phyloP scores from a whole-genome alignment of 2,797 vertebrate genomes.

The Coluber constrictor region DNA sequence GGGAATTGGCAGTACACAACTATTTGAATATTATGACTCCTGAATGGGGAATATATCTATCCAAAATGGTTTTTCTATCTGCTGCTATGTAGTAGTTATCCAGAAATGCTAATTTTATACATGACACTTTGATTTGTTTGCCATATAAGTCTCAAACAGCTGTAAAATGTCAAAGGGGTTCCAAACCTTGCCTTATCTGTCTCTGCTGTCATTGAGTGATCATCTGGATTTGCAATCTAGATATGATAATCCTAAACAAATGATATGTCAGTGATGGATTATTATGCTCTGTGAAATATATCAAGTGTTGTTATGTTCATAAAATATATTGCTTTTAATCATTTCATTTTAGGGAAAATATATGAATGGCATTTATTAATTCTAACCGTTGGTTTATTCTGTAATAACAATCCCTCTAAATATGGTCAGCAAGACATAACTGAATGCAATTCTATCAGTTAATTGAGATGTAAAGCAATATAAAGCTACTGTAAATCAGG shows the following conservation, averaged over 20 bases:
- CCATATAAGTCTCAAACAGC: background rate
- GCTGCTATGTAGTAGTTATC: background rate
- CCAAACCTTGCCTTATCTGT: background rate
- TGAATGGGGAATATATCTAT: background rate
- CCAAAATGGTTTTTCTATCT: background rate
- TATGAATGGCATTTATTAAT: background rate
- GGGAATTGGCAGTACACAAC: background rate
- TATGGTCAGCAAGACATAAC: background rate
- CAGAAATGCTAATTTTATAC: background rate
- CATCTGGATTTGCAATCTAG: background rate
- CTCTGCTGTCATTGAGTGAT: background rate
- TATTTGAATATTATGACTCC: background rate
- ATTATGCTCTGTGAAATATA: background rate
- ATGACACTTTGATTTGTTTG: background rate
- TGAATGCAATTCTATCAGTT: background rate
- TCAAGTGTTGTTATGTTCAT: background rate
- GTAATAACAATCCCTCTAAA: background rate
- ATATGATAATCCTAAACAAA: background rate
- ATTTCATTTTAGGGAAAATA: background rate
- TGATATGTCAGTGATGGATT: background rate
- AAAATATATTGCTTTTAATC: background rate
- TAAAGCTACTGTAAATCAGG: conserved; percentile 16
- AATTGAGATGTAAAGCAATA: conserved; percentile 11
- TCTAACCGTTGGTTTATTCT: background rate
- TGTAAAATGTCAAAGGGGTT: background rate